Conservation (phyloP, 2,797 vertebrate species). For the Manis crassicaudata region DNA sequence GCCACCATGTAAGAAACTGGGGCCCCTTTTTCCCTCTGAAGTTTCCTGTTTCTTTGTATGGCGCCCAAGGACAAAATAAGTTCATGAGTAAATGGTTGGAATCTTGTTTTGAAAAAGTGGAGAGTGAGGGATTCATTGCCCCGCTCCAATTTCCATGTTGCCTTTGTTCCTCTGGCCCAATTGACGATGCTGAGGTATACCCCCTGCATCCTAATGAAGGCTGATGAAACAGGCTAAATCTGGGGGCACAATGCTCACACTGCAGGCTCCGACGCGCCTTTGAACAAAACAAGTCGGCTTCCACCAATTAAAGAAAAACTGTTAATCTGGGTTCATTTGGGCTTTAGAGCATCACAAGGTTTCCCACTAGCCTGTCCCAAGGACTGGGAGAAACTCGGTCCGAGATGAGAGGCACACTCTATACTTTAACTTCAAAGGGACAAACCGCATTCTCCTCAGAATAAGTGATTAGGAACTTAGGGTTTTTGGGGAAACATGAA, state of each 20-base stretch:
- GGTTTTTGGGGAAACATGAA: neutral
- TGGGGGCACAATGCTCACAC: slow-evolving; percentile 73
- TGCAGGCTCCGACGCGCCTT: slow-evolving; percentile 76
- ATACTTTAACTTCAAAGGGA: slow-evolving; percentile 66
- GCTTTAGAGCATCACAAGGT: slow-evolving; percentile 53
- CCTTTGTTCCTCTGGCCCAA: slow-evolving; percentile 82
- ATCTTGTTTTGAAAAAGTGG: slow-evolving; percentile 82
- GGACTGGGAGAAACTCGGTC: slow-evolving; percentile 42
- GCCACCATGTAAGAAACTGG: slow-evolving; percentile 79
- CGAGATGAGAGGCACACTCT: slow-evolving; percentile 54
- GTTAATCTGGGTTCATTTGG: slow-evolving; percentile 53
- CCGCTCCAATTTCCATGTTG: slow-evolving; percentile 85
- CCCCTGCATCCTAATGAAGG: slow-evolving; percentile 86
- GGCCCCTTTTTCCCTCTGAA: slow-evolving; percentile 83
- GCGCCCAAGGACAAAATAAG: slow-evolving; percentile 81
- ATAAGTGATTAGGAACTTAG: neutral
- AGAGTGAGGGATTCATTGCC: slow-evolving; percentile 80
- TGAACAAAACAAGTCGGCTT: slow-evolving; percentile 63
- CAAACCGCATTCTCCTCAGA: neutral
- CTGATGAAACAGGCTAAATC: slow-evolving; percentile 70
- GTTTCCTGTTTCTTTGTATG: slow-evolving; percentile 88
- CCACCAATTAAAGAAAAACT: slow-evolving; percentile 75
- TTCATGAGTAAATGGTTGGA: slow-evolving; percentile 82
- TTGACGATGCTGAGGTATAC: slow-evolving; percentile 74
- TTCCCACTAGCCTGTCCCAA: slow-evolving; percentile 70